Evolutionary conservation across 1,140 invertebrate species (phyloP), one percentile per base, ranked within the genome.

Genomic region (Samia ricini): DNA sequence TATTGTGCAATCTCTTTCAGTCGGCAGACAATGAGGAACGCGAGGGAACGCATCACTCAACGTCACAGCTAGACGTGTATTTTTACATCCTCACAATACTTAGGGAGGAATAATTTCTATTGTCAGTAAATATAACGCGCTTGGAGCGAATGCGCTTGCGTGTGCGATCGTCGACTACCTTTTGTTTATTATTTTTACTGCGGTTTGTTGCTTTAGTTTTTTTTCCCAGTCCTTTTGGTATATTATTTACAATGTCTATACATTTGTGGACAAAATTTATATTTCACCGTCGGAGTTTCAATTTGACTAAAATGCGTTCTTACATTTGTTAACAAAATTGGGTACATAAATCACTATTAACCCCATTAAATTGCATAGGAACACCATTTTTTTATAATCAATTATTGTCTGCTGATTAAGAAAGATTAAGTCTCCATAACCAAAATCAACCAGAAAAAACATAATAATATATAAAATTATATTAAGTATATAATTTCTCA

Each of bases 1-100:
- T 89, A 87, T 85, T 84, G 79, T 83, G 83, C 78, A 83, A 85
- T 84, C 82, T 82, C 85, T 89, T 89, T 89, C 81, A 85, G 74
- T 50, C 55, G 26, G 64, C 82, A 80, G 79, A 88, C 85, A 89
- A 86, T 85, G 77, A 70, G 76, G 69, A 63, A 84, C 81, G 81
- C 73, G 72, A 65, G 71, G 75, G 76, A 80, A 83, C 83, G 81
- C 77, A 86, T 86, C 83, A 84, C 74, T 86, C 85, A 86, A 88
- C 79, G 85, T 88, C 85, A 84, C 74, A 69, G 68, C 77, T 79
- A 72, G 78, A 82, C 82, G 69, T 76, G 73, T 83, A 83, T 85
- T 88, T 88, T 84, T 85, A 78, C 83, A 84, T 83, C 68, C 71
- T 76, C 74, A 84, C 80, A 84, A 87, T 83, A 78, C 84, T 84